These are phyloP conservation scores for Eupeodes corollae DNA, from an alignment of 1,140 invertebrate species.

Conservation along the genomic window DNA sequence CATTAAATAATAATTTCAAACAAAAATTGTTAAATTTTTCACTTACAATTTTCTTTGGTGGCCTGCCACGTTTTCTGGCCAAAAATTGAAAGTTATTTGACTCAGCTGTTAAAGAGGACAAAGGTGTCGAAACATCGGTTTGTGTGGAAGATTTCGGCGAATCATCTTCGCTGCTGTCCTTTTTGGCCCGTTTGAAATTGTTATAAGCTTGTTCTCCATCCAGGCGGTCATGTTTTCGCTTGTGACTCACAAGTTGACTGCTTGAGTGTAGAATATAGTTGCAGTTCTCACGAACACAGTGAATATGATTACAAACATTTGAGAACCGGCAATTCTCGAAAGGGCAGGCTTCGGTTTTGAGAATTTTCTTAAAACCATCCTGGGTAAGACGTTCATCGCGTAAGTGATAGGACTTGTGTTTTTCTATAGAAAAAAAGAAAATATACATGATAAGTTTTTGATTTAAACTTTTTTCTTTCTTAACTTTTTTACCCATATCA, in stretches of 20 bases:
- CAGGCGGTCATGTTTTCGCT: slow-evolving; percentile 89
- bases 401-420: slow-evolving; percentile 97
- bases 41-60: slow-evolving; percentile 35
- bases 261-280: slow-evolving; percentile 92
- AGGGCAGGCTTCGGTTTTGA: slow-evolving; percentile 90
- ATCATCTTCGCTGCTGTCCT: slow-evolving; percentile 10
- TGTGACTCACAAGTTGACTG: slow-evolving; percentile 94
- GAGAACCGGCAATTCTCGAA: slow-evolving; percentile 85
- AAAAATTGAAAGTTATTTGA: slow-evolving; percentile 16
- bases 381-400: slow-evolving; percentile 91
- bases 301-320: slow-evolving; percentile 93
- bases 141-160: slow-evolving; percentile 3
- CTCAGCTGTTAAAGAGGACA: slow-evolving; percentile 29
- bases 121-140: slow-evolving; percentile 21
- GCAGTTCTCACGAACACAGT: slow-evolving; percentile 91
- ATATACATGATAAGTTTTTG: background rate
- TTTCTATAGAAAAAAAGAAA: slow-evolving; percentile 53
- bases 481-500: slow-evolving; percentile 80
- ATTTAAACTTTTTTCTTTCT: background rate
- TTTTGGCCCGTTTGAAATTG: slow-evolving; percentile 52
- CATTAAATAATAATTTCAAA: too few relatives aligned
- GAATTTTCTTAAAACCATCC: slow-evolving; percentile 97
- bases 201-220: slow-evolving; percentile 76
- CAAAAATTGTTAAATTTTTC: background rate
- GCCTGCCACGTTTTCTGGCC: slow-evolving; percentile 28